Base-by-base conservation (phyloP, 2,113 vertebrate genomes). In the Hyperoodon ampullatus region DNA sequence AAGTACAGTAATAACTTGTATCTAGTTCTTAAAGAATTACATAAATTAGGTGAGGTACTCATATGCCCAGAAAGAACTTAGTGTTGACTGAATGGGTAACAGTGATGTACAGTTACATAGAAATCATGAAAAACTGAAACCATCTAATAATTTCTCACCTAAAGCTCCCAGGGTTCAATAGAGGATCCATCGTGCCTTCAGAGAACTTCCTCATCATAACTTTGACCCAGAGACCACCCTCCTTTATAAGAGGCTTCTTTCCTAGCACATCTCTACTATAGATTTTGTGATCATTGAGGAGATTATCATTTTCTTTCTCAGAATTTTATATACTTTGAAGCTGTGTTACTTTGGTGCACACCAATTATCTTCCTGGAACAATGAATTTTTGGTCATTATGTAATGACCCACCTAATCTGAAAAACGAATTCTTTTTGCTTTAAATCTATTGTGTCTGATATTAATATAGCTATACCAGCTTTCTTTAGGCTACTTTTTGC, bases 121-220 rank as follows among this genome's bases (percentile, higher is more conserved):
- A 84, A 94, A 86, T 77, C 35, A 30, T 81, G 85, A 75, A 92
- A 88, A 96, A 30, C 30, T 39, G 23, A 85, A 74, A 58, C 18
- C 2, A 13, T 66, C 50, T 28, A 71, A 35, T 14, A 11, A 30
- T 65, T 88, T 74, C 50, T 85, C 53, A 35, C n/a, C 1, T 81
- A 6, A 60, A 65, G 50, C 23, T 68, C 55, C 6, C 10, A 92
- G n/a, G 39, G 83, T 80, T 71, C 42, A 19, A 2, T 23, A 58
- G 50, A 82, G 47, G 11, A 10, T n/a, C 66, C 26, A 44, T 88
- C 15, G 47, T 71, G 75, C 70, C 33, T 82, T 85, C 50, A 50
- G 33, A 71, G 53, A 78, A 8, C 8, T 90, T 93, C 21, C 12
- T 74, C 3, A 18, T 28, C n/a, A 39, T 19, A 35, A 1, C 47